phyloP scores from a whole-genome alignment of 2,888 invertebrate species.

The Chrysodeixis includens region DNA sequence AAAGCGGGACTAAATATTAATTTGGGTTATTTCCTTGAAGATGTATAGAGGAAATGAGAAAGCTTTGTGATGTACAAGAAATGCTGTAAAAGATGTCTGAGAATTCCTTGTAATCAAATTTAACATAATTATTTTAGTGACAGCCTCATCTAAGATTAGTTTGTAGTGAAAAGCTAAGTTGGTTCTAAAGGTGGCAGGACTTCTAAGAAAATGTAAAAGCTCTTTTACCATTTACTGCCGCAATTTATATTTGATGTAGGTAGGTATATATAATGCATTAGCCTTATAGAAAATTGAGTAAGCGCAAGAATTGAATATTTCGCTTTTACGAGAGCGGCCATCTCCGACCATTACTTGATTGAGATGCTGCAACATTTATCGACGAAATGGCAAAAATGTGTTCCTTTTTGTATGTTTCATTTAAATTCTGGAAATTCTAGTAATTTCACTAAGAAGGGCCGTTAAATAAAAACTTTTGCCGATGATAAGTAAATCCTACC shows the following conservation, averaged over 20 bases:
- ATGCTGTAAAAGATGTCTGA: constrained; percentile 12
- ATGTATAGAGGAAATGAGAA: constrained; percentile 39
- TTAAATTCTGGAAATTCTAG: not conserved
- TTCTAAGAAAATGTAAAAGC: not conserved
- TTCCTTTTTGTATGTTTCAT: not conserved
- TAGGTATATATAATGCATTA: not conserved
- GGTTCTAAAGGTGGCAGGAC: not conserved
- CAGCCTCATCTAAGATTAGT: not conserved
- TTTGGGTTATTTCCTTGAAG: constrained; percentile 33
- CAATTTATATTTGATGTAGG: not conserved
- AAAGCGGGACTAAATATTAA: constrained; percentile 43
- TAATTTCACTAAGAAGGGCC: too few species aligned
- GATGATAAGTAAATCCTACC: too few species aligned
- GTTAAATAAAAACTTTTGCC: too few species aligned
- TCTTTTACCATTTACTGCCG: not conserved
- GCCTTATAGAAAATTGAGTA: not conserved
- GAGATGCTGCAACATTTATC: not conserved
- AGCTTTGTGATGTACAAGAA: constrained; percentile 10
- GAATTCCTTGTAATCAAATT: constrained; percentile 13
- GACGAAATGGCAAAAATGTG: not conserved
- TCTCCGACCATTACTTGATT: not conserved
- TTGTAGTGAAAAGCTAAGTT: not conserved
- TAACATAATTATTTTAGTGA: not conserved
- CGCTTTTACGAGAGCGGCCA: not conserved
- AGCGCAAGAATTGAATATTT: not conserved